phyloP scores from a whole-genome alignment of 2,797 vertebrate genomes.

The Momotus momota region DNA sequence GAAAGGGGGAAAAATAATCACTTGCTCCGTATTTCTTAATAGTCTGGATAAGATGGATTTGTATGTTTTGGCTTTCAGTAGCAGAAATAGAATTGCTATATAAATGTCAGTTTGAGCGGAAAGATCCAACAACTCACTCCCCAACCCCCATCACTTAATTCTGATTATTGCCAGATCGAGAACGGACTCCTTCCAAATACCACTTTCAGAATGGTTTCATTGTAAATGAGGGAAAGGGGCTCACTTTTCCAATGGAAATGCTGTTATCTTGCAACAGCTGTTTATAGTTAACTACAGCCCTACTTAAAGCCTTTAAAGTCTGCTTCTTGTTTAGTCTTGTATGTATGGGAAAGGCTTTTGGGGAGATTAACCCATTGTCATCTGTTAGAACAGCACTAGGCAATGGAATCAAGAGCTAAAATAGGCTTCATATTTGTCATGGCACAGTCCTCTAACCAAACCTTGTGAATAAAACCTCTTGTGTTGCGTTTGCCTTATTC shows the following conservation, averaged over 20 bases:
- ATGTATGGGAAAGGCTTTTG: constrained; percentile 10
- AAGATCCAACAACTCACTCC: constrained; percentile 28
- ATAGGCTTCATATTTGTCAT: not conserved
- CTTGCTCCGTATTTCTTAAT: constrained; percentile 5
- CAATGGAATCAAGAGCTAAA: not conserved
- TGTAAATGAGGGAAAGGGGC: constrained; percentile 50
- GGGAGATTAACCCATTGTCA: constrained; percentile 67
- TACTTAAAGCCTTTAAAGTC: constrained; percentile 72
- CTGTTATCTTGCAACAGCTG: constrained; percentile 83
- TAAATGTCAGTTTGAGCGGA: constrained; percentile 66
- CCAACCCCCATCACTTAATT: constrained; percentile 47
- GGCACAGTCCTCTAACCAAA: not conserved
- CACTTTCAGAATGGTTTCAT: constrained; percentile 73
- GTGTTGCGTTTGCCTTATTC: not conserved
- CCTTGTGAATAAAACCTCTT: not conserved
- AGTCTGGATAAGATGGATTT: constrained; percentile 57
- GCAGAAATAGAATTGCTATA: constrained; percentile 69
- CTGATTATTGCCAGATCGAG: constrained; percentile 74
- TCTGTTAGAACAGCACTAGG: not conserved
- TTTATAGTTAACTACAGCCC: constrained; percentile 81
- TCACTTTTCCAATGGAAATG: constrained; percentile 72
- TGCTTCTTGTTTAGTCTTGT: constrained; percentile 77
- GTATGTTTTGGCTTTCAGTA: constrained; percentile 71
- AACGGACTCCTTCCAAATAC: not conserved
- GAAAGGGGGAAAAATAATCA: not conserved